Percentiles rank a stretch among this genome's conserved stretches.
Evolutionary conservation across 2,888 invertebrate genomes (phyloP).

Genomic region (Pristionchus fissidentatus): DNA sequence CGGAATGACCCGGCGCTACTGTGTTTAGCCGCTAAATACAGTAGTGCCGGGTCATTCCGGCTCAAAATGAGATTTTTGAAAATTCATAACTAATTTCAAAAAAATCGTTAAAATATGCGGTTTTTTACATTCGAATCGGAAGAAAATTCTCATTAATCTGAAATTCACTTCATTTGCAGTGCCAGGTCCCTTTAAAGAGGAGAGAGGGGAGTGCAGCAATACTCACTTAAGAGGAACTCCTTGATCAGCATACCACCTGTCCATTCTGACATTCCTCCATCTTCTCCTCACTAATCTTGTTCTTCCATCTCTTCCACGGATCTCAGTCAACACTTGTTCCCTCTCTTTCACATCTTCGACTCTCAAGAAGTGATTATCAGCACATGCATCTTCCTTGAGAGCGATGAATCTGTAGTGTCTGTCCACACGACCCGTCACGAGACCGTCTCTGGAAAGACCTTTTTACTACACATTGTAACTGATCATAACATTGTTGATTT

Average conservation of each 20-base stretch:
- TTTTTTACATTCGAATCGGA: too few species aligned
- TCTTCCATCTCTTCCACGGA: background rate
- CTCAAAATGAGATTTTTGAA: too few species aligned
- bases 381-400: background rate
- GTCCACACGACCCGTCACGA: constrained; percentile 22
- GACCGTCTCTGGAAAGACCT: background rate
- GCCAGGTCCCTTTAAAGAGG: too few species aligned
- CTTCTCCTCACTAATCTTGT: background rate
- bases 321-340: background rate
- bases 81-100: too few species aligned
- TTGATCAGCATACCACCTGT: constrained; percentile 13
- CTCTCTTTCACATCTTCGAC: background rate
- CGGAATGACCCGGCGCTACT: too few species aligned
- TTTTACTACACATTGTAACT: too few species aligned
- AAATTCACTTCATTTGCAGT: too few species aligned
- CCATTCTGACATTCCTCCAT: constrained; percentile 1
- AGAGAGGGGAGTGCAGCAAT: background rate
- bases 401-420: constrained; percentile 30
- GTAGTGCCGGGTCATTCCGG: too few species aligned
- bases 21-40: too few species aligned
- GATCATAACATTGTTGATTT: too few species aligned
- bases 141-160: too few species aligned
- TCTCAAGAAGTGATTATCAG: background rate
- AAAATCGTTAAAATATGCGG: too few species aligned
- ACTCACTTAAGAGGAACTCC: constrained; percentile 33